A percentile compares a stretch with the other conserved stretches of the same genome.
Conservation (phyloP, 2,888 invertebrate species). For the Dioctria rufipes region DNA sequence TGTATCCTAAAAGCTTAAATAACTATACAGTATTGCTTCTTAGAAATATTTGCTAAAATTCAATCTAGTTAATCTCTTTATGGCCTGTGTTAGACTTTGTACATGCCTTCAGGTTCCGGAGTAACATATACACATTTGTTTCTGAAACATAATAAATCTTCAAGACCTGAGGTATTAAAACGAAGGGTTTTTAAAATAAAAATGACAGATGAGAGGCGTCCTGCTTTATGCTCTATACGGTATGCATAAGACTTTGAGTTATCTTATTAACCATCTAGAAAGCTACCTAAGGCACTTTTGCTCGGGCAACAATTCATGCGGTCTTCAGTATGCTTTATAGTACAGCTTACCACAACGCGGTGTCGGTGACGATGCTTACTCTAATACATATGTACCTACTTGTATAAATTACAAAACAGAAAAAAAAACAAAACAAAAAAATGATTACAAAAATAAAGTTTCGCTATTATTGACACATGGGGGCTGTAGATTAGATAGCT, state of each 20-base stretch:
- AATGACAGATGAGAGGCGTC: constrained; percentile 14
- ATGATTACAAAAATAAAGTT: no score
- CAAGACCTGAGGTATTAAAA: constrained; percentile 31
- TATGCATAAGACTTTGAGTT: constrained; percentile 28
- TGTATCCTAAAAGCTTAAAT: no score
- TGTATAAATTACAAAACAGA: no score
- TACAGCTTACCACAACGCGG: constrained; percentile 18
- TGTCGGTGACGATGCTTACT: neutral
- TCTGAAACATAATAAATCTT: constrained; percentile 50
- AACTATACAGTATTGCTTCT: no score
- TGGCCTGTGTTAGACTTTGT: constrained; percentile 20
- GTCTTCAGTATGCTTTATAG: constrained; percentile 33
- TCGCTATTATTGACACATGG: neutral
- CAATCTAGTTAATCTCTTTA: constrained; percentile 22
- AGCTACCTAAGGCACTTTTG: constrained; percentile 5
- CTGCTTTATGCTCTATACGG: constrained; percentile 28
- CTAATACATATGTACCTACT: no score
- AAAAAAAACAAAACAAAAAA: no score
- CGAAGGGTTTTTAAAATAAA: constrained; percentile 38
- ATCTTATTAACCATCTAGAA: constrained; percentile 49
- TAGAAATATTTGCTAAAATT: neutral
- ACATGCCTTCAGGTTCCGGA: constrained; percentile 11
- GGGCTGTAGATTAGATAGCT: neutral
- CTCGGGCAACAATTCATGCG: constrained; percentile 36
- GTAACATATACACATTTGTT: constrained; percentile 40